Base-by-base conservation (phyloP, 2,113 vertebrate species). In the Rhegmatorhina hoffmannsi region DNA sequence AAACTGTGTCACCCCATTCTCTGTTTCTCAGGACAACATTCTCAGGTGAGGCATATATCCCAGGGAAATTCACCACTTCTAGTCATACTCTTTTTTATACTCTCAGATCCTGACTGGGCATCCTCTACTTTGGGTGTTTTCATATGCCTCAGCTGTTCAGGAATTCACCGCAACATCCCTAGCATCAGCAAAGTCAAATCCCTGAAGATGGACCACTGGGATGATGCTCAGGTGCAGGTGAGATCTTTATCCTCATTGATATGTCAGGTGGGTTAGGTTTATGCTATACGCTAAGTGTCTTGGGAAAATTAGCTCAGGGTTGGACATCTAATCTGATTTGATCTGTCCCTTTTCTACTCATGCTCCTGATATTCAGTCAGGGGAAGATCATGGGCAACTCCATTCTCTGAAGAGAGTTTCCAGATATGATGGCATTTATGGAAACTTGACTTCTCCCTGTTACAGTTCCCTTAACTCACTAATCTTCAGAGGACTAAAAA, bases 51-150 rank as follows among this genome's bases (percentile, higher is more conserved):
- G 58, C 16, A 3, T 66, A 17, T 74, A 19, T 70, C 18, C 49
- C 55, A 56, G 55, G 46, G n/a, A 24, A 72, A 58, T 56, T 82
- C 43, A 21, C 34, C 19, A 9, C 29, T 62, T 85, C 38, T 44
- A 46, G n/a, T 67, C 43, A 76, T 36, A 79, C 23, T n/a, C 21
- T 38, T 66, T 68, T 84, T 89, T 76, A 46, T 87, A 80, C 55
- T 36, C 87, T 64, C 94, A 99, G 98, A 97, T 87, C 98, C 98
- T 12, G 97, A 98, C 58, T 99, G 98, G 98, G 98, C 98, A 11
- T 99, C 98, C 11, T 98, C 97, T 90, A 98, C 98, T n/a, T 96
- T 99, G 92, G 98, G 98, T 58, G 97, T 98, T 91, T 98, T 99
- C 87, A 95, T 99, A 96, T 99, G 98, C 91, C 97, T 98, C 52